phyloP scores from a whole-genome alignment of 2,113 vertebrate genomes.

The Nipponia nippon region DNA sequence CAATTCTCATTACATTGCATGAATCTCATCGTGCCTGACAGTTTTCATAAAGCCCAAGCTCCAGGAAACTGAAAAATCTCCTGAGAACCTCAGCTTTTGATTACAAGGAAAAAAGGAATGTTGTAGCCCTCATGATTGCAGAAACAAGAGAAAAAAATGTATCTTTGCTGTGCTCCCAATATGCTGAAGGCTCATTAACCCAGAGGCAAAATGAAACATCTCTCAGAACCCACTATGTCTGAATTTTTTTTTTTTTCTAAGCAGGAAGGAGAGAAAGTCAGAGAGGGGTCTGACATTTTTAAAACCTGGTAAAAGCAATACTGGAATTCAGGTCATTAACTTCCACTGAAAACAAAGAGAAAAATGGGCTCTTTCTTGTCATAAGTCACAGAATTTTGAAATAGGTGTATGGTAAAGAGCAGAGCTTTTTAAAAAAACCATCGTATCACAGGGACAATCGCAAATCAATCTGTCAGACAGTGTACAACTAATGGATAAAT shows the following conservation, averaged over 20 bases:
- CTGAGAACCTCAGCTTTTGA: neutral
- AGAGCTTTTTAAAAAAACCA: neutral
- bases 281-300: neutral
- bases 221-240: neutral
- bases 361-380: neutral
- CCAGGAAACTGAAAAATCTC: neutral
- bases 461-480: neutral
- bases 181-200: neutral
- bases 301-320: neutral
- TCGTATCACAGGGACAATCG: neutral
- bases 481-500: neutral
- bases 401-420: neutral
- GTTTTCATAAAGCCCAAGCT: slow-evolving; percentile 11
- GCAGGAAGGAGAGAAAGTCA: neutral
- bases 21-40: neutral
- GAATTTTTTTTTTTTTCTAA: neutral
- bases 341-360: neutral
- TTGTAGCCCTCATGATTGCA: neutral
- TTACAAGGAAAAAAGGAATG: neutral
- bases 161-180: neutral
- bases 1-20: neutral
- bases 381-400: neutral
- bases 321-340: neutral
- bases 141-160: neutral
- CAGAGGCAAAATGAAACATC: slow-evolving; percentile 8